These are phyloP conservation scores for Psittacula echo DNA, from an alignment of 2,797 vertebrate genomes.

Conservation along the genomic window DNA sequence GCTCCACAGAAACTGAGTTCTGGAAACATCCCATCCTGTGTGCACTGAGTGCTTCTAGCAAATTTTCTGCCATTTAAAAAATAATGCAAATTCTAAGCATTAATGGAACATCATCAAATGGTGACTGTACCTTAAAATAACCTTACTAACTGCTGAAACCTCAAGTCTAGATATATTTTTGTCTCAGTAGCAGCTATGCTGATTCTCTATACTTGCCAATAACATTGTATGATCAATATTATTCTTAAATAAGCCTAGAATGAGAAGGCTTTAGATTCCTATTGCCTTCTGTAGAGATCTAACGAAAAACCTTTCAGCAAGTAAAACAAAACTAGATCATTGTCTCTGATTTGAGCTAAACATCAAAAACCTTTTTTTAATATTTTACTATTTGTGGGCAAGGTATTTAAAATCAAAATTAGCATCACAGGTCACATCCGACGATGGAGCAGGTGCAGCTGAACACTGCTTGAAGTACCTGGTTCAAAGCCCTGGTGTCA, in stretches of 20 bases:
- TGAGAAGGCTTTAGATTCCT: not conserved
- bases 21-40: not conserved
- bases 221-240: not conserved
- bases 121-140: conserved; percentile 22
- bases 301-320: not conserved
- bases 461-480: not conserved
- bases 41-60: not conserved
- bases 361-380: not conserved
- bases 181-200: not conserved
- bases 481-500: not conserved
- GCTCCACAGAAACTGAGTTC: not conserved
- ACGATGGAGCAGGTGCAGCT: not conserved
- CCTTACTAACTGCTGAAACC: not conserved
- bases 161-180: not conserved
- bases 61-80: not conserved
- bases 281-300: not conserved
- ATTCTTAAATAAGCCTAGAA: not conserved
- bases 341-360: not conserved
- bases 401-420: not conserved
- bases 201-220: not conserved
- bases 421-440: not conserved
- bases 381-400: not conserved
- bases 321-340: not conserved
- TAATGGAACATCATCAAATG: conserved; percentile 15
- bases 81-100: not conserved